Base-by-base conservation (phyloP, 2,888 invertebrate species). In the Hyles lineata region DNA sequence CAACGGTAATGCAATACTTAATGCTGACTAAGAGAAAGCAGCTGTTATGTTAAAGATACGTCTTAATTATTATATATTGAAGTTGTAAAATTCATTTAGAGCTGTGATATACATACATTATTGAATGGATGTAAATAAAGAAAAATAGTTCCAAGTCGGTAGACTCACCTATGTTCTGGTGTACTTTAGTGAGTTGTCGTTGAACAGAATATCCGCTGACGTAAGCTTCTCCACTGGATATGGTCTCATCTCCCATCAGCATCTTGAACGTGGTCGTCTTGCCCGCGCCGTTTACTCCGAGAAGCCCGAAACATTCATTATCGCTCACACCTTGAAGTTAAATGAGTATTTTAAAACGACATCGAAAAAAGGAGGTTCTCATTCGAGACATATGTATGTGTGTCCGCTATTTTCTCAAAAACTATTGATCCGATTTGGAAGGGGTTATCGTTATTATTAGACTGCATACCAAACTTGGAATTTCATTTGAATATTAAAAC, bases 211-310 rank as follows among this genome's bases (percentile, higher is more conserved):
- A 83, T 8, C 96, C 96, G 77, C 95, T 93, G 17, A 98, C 95
- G 89, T 95, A 97, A 0, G 96, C 97, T 71, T 96, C 95, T 0
- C 98, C 98, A 71, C 94, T 95, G 0, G 96, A 96, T 17, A 97
- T 95, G 6, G 90, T 89, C 82, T 96, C 97, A 85, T 98, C 98
- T 0, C 98, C 98, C 70, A 98, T 98, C 82, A 98, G 92, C 97
- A 98, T 98, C 91, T 97, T 97, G 87, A 99, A 99, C 0, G 98
- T 98, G 0, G 97, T 96, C 0, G 98, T 98, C 89, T 98, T 98
- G 0, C 98, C 98, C 3, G 98, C 98, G 15, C 98, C 98, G 87
- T 98, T 98, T 0, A 98, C 96, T 0, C 98, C 98, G 70, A 98
- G 91, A 60, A 98, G 89, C 1, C 98, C 98, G 83, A 98, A 98